Conservation (phyloP, 2,113 vertebrate species). For the Gambusia affinis region DNA sequence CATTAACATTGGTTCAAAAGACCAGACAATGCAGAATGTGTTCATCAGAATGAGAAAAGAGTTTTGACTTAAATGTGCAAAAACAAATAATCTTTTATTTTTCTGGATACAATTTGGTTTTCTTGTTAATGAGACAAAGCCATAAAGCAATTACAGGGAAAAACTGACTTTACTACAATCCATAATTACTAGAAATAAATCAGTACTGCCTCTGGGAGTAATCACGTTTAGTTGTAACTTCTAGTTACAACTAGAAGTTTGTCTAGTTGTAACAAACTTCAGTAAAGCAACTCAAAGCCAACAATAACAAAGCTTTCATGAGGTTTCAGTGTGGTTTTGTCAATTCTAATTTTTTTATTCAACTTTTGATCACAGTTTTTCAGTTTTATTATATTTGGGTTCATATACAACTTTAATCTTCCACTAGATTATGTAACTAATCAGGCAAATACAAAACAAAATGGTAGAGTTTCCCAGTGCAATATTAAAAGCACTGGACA, state of each 20-base stretch:
- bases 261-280: background rate
- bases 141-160: background rate
- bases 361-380: background rate
- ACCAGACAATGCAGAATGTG: too few species aligned
- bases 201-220: background rate
- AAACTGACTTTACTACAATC: background rate
- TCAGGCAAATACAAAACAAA: background rate
- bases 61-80: background rate
- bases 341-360: background rate
- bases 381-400: background rate
- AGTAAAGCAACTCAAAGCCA: background rate
- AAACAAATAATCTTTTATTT: too few species aligned
- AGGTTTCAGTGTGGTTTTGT: background rate
- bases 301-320: background rate
- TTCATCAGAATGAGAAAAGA: background rate
- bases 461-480: conserved; percentile 5
- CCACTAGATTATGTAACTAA: too few species aligned
- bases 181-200: background rate
- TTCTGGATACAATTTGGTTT: too few species aligned
- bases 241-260: too few species aligned
- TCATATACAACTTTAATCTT: background rate
- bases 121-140: too few species aligned
- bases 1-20: too few species aligned
- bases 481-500: background rate
- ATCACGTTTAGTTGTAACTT: too few species aligned